Evolutionary conservation across 2,113 vertebrate genomes (phyloP), one percentile per base, ranked within the genome.

Genomic region (Cromileptes altivelis): DNA sequence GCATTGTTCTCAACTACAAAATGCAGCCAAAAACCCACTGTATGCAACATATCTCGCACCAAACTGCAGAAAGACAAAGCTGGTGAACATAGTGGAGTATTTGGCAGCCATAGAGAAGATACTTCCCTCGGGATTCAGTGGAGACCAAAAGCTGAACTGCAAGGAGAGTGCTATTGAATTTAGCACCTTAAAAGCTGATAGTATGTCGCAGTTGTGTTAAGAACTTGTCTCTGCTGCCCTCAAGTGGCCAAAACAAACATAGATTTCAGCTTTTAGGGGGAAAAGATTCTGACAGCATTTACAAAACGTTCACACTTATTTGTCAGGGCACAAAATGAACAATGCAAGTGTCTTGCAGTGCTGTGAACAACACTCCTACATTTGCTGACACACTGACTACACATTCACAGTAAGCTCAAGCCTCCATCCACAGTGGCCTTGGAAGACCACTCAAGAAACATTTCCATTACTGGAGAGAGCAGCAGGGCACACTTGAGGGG

Each of bases 381-480:
- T 30, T 50, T 52, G 18, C 64, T 67, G 82, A 30, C 0, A 10
- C 53, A 67, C 10, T 47, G 8, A 42, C 40, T 45, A 10, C 11
- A 70, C 63, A 45, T 67, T 65, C 53, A 33, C 42, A 14, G 25
- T 30, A 69, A 82, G 47, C 50, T 70, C 18, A 56, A 78, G 53
- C 67, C 53, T 74, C 33, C 50, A 60, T 85, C 60, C 42, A 76
- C 53, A 15, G 40, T n/a, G 27, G 76, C 77, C 70, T 77, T 78
- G 49, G 50, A 84, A 56, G 47, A 78, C 71, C 80, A 81, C 65
- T 83, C 57, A 55, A 71, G 76, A 85, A 76, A 42, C 60, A 86
- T 86, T 80, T 79, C 81, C 71, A 84, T 83, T 79, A 85, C 33
- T 0, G 14, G 11, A 57, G 64, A 80, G 30, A 63, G 45, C 79